Conservation (phyloP, 2,113 vertebrate species). For the Tetrax tetrax region DNA sequence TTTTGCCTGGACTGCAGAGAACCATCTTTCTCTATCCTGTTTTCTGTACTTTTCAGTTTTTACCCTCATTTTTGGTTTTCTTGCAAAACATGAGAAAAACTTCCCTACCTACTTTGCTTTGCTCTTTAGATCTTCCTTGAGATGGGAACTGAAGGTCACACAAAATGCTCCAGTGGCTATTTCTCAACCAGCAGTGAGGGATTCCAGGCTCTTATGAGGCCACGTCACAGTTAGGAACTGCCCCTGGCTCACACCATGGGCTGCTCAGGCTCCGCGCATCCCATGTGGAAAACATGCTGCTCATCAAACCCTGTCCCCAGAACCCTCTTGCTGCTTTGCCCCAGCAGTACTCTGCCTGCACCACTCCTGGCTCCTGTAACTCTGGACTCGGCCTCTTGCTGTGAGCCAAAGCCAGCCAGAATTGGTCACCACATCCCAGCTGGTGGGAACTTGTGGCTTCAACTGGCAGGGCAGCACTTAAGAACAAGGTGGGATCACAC, state of each 20-base stretch:
- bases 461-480: not conserved
- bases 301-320: not conserved
- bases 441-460: not conserved
- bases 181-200: not conserved
- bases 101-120: not conserved
- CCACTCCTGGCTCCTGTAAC: not conserved
- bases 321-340: not conserved
- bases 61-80: not conserved
- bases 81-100: not conserved
- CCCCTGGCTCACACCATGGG: not conserved
- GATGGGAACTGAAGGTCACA: not conserved
- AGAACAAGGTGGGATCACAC: not conserved
- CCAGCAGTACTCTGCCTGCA: not conserved
- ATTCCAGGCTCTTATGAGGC: not conserved
- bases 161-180: not conserved
- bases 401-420: not conserved
- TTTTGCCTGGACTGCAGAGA: not conserved
- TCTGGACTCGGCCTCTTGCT: not conserved
- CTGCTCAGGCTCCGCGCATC: not conserved
- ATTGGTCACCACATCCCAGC: not conserved
- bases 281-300: not conserved
- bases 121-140: not conserved
- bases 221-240: not conserved
- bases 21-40: not conserved
- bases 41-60: not conserved